Conservation (phyloP, 2,888 invertebrate species). For the Willowsia nigromaculata region DNA sequence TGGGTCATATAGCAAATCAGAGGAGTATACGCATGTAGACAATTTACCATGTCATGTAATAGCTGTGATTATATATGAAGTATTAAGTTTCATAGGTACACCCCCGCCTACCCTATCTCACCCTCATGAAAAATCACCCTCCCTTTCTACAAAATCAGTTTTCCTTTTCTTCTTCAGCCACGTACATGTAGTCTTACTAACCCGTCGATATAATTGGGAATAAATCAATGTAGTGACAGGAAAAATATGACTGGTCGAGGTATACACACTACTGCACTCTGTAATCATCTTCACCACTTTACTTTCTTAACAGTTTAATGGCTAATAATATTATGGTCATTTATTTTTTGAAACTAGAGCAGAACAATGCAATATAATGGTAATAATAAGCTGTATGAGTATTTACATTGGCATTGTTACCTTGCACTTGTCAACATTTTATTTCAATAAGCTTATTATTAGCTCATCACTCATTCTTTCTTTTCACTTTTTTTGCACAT, state of each 20-base stretch:
- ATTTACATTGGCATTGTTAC: not conserved
- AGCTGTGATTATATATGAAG: not conserved
- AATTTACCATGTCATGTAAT: not conserved
- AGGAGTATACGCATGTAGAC: too few species aligned
- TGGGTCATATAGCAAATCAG: not conserved
- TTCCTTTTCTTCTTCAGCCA: not conserved
- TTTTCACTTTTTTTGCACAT: not conserved
- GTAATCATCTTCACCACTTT: not conserved
- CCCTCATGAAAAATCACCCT: not conserved
- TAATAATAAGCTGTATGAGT: not conserved
- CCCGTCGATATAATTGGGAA: not conserved
- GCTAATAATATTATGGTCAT: not conserved
- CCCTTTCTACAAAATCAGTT: not conserved
- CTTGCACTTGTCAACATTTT: constrained; percentile 1
- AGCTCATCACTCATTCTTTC: not conserved
- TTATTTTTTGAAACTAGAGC: constrained; percentile 2
- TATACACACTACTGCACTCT: not conserved
- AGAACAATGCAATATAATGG: not conserved
- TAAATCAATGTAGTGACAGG: not conserved
- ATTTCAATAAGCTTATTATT: not conserved
- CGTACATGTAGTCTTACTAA: not conserved
- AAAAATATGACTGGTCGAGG: not conserved
- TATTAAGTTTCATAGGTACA: not conserved
- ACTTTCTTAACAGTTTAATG: not conserved
- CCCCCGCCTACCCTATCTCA: not conserved